phyloP scores from a whole-genome alignment of 2,888 invertebrate species.

The Arrhopalites spinosus region DNA sequence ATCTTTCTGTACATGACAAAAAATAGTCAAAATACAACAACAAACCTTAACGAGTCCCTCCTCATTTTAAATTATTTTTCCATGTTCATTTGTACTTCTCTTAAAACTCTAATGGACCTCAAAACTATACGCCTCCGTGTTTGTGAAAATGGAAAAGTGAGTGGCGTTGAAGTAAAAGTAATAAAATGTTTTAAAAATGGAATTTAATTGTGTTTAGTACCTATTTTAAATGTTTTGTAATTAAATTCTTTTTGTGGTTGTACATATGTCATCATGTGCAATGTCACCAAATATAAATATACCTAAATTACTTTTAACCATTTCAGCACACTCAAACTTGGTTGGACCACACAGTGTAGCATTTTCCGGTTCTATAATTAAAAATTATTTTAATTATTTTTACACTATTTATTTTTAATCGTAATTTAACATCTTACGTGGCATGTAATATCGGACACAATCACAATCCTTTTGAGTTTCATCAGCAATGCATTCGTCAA shows the following conservation, averaged over 20 bases:
- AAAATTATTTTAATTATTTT: background rate
- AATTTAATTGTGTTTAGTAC: no score
- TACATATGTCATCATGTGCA: no score
- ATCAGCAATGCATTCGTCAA: constrained; percentile 50
- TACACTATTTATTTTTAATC: background rate
- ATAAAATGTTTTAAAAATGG: no score
- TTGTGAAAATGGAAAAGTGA: background rate
- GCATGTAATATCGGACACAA: constrained; percentile 52
- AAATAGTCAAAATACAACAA: background rate
- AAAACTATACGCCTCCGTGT: background rate
- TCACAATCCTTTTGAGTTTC: constrained; percentile 37
- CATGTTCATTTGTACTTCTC: no score
- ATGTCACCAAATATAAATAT: no score
- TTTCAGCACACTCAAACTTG: constrained; percentile 47
- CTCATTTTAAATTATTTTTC: background rate
- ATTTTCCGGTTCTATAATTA: constrained; percentile 39
- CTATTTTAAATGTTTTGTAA: no score
- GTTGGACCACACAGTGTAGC: constrained; percentile 46
- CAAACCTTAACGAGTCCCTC: background rate
- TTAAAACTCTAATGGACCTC: background rate
- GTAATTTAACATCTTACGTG: constrained; percentile 37
- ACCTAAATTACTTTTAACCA: constrained; percentile 47
- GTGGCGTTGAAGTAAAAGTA: no score
- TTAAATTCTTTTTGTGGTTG: no score
- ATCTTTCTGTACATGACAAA: constrained; percentile 15